Conservation (phyloP, 2,797 vertebrate genomes). For the Chloroceryle amazona region DNA sequence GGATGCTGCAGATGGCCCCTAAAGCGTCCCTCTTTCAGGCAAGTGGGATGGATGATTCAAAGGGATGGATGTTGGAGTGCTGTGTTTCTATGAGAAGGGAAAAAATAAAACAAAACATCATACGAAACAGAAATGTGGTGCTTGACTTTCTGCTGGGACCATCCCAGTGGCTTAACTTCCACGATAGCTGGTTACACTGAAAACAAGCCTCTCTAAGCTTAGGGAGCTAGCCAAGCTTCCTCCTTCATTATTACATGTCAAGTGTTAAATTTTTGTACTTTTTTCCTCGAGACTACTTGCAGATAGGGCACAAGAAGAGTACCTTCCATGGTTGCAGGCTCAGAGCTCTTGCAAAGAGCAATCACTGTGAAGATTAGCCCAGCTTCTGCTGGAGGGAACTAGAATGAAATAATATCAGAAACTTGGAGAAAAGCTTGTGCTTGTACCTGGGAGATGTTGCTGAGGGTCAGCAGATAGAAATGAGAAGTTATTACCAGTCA, state of each 20-base stretch:
- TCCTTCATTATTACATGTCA: not conserved
- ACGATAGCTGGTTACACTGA: not conserved
- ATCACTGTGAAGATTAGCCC: not conserved
- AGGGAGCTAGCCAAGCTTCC: not conserved
- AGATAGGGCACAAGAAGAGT: not conserved
- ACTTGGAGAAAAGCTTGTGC: not conserved
- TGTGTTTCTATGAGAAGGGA: not conserved
- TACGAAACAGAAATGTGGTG: not conserved
- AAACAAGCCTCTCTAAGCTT: not conserved
- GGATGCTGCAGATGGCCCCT: not conserved
- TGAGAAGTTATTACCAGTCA: not conserved
- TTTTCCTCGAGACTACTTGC: not conserved
- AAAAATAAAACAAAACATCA: accelerated
- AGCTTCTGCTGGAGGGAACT: not conserved
- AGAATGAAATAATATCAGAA: not conserved
- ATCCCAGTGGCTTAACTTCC: not conserved
- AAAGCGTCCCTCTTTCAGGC: not conserved
- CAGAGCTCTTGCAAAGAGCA: not conserved
- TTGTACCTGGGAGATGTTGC: not conserved
- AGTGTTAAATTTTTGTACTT: not conserved
- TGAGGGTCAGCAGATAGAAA: not conserved
- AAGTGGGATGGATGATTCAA: not conserved
- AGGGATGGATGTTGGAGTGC: not conserved
- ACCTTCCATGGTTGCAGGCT: not conserved
- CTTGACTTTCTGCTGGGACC: not conserved